Evolutionary conservation across 2,113 vertebrate genomes (phyloP), one percentile per base, ranked within the genome.

Genomic region (Rhabdomys dilectus): DNA sequence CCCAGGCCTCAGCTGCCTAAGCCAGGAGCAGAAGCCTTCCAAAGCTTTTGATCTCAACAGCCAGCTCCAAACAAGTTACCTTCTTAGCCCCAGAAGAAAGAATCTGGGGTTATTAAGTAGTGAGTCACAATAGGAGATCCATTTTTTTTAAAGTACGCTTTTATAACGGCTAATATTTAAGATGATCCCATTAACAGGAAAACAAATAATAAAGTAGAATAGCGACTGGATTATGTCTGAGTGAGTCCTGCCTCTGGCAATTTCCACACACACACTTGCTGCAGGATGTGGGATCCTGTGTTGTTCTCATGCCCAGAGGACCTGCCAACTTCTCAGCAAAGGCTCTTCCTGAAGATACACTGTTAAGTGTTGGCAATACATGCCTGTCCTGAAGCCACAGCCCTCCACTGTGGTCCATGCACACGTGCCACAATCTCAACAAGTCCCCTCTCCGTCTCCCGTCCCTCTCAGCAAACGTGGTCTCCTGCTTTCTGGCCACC

Each of bases 221-320:
- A 51, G 42, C 3, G 15, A 2, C 48, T 19, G 53, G 48, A 34
- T 62, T 62, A 93, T 12, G 7, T 16, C 24, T 26, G 29, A 66
- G 45, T 64, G 29, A 66, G 45, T 72, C 11, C 39, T 10, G 12
- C 24, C 4, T 17, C 1, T 12, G 42, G 91, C 48, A 84, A 72
- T 29, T 39, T 3, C 19, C 0, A 13, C 8, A 3, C 2, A 3
- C 2, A 2, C 0, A 3, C 3, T 42, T 3, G 8, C 11, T 53
- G 34, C 15, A 51, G 42, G 62, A 48, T 7, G 19, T 13, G 17
- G 60, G 29, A 22, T 24, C 62, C 31, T 34, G 85, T 7, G 4
- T 21, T 53, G 45, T 5, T 53, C 34, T 34, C 48, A 17, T 13
- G 22, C 66, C 36, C 66, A n/a, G 66, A 15, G 22, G 13, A 26